These are phyloP conservation scores for Seladonia tumulorum DNA, from an alignment of 2,888 invertebrate genomes.

Conservation along the genomic window DNA sequence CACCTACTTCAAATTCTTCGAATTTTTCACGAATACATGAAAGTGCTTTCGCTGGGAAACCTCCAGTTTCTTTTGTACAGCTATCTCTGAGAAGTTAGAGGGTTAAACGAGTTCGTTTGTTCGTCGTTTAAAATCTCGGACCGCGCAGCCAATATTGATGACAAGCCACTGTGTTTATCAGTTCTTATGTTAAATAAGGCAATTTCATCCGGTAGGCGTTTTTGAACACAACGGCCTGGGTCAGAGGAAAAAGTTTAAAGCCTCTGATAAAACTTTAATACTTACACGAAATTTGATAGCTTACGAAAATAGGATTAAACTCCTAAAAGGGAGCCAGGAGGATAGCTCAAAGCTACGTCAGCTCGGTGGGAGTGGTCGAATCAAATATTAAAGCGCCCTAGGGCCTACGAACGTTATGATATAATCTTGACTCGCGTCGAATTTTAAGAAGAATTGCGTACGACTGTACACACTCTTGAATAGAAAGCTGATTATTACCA, in stretches of 20 bases:
- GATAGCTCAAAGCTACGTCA: neutral
- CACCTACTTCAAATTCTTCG: neutral
- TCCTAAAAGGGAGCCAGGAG: neutral
- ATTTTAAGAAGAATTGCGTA: conserved; percentile 21
- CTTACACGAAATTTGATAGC: neutral
- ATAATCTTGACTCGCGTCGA: conserved; percentile 6
- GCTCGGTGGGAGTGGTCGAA: neutral
- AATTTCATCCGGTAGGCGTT: neutral
- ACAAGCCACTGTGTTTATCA: neutral
- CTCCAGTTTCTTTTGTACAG: too few species aligned
- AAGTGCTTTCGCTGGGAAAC: neutral
- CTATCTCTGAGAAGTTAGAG: too few species aligned
- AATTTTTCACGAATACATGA: neutral
- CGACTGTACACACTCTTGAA: conserved; percentile 12
- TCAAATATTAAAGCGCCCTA: neutral
- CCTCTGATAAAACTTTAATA: neutral
- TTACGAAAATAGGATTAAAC: neutral
- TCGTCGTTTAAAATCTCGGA: neutral
- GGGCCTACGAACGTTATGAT: neutral
- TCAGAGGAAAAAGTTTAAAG: neutral
- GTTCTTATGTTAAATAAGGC: neutral
- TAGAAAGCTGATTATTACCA: conserved; percentile 42
- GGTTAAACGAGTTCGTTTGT: too few species aligned
- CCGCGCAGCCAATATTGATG: neutral
- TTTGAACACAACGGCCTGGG: neutral